Percentiles rank a stretch among this genome's conserved stretches.
These are phyloP conservation scores for Heterotilapia buettikoferi DNA, from an alignment of 2,113 vertebrate species.

Conservation along the genomic window DNA sequence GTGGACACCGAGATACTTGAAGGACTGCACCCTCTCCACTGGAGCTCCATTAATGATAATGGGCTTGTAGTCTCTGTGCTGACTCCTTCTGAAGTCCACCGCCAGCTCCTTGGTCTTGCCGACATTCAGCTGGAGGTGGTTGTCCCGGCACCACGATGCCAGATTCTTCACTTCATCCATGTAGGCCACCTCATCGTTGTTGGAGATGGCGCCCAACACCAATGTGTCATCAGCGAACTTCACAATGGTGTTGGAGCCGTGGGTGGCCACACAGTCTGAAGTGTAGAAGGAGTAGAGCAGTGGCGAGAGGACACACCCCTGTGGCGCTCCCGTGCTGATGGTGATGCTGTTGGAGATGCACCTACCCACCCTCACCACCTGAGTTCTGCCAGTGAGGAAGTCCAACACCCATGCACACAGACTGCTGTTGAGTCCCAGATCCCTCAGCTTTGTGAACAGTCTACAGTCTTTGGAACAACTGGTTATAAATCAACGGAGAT, in stretches of 20 bases:
- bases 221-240: fast-evolving
- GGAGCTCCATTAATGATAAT: fast-evolving
- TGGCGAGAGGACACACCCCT: fast-evolving
- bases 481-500: background rate
- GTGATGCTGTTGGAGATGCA: background rate
- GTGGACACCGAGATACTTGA: fast-evolving
- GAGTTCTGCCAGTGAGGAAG: background rate
- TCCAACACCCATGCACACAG: fast-evolving
- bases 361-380: background rate
- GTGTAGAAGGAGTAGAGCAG: fast-evolving
- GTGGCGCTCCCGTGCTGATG: fast-evolving
- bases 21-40: fast-evolving
- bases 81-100: background rate
- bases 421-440: background rate
- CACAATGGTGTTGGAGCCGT: fast-evolving
- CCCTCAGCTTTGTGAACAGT: background rate
- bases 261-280: background rate
- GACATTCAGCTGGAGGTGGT: fast-evolving
- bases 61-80: background rate
- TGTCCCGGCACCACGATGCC: background rate
- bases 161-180: background rate
- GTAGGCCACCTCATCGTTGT: background rate
- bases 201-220: fast-evolving
- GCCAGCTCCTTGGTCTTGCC: fast-evolving
- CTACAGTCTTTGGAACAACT: background rate